Evolutionary conservation across 2,888 invertebrate species (phyloP), one percentile per base, ranked within the genome.

Genomic region (Cepaea hortensis): DNA sequence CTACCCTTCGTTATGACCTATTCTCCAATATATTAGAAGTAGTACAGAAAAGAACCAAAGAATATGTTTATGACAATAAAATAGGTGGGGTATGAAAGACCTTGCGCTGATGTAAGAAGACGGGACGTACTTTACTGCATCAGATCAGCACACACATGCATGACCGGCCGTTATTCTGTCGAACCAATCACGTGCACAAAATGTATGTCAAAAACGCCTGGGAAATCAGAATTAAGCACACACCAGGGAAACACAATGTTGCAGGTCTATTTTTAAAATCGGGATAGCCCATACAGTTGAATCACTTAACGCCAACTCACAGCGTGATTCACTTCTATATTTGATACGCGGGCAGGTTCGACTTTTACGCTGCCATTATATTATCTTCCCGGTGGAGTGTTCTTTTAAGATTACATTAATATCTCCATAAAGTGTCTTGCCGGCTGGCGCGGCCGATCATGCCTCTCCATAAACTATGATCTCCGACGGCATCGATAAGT

Each of bases 211-310:
- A 68, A n/a, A 18, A 55, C 55, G 11, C 55, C 6, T 11, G 55
- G 55, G 55, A 11, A 55, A 55, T 55, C 55, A 55, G 55, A 55
- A 55, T 9, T 55, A 55, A 55, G 11, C 55, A 55, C 55, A 6
- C 55, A 11, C 55, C 55, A 55, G 55, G 55, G 11, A 55, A 55
- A 55, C 55, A 55, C 35, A 55, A 55, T 55, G 35, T 13, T 0
- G 5, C 23, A 9, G 11, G 50, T 76, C 20, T 76, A 35, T 76
- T 76, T 76, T 76, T 76, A 76, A 18, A 76, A 76, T 48, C 76
- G 50, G 76, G 76, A 76, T 48, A 20, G 48, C 50, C 76, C 76
- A 20, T 20, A 75, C 48, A 76, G 18, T 3, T 76, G 76, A 50
- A 50, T 76, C 76, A 48, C 50, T 35, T 50, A 20, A 4, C 9